Evolutionary conservation across 2,797 vertebrate genomes (phyloP), one percentile per base, ranked within the genome.

Genomic region (Cheracebus regulus): DNA sequence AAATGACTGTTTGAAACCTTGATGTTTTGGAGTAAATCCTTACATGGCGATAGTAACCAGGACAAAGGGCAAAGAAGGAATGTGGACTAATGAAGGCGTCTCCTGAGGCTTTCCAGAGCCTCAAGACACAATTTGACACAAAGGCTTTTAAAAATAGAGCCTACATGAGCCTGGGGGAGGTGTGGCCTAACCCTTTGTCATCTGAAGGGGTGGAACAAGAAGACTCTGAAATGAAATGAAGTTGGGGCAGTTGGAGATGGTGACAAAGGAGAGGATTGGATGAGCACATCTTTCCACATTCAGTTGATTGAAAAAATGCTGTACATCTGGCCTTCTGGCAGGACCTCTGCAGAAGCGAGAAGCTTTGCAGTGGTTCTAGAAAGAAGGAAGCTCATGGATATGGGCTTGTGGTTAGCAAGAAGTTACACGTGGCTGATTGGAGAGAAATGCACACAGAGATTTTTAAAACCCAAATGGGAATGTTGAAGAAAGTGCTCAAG

Each of bases 401-500:
- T 67, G 36, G 9, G 30, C 11, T 80, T 36, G 39, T 57, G n/a
- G 22, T 12, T 24, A 76, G 36, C 57, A 84, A 78, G 44, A 30
- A 90, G 39, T 81, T 73, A 58, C n/a, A 64, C 30, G 17, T 30
- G 12, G 13, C 2, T 36, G 67, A 73, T 46, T 84, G 46, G 55
- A 89, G 89, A 82, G 39, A 93, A 58, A 87, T 19, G 7, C 12
- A 41, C 36, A 20, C 73, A 33, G 41, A 90, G 15, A 36, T 39
- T 85, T 92, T 8, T 4, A 88, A 96, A 92, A 57, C 28, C n/a
- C n/a, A 78, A 85, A 48, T 44, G 24, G 41, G 41, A 52, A 14
- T 91, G 30, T 52, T 96, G 81, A 87, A 90, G 81, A 92, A 80
- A 92, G 46, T 58, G 13, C 72, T 93, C 44, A 26, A 52, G 72